phyloP scores from a whole-genome alignment of 2,888 invertebrate genomes.

The Cryptus armator region DNA sequence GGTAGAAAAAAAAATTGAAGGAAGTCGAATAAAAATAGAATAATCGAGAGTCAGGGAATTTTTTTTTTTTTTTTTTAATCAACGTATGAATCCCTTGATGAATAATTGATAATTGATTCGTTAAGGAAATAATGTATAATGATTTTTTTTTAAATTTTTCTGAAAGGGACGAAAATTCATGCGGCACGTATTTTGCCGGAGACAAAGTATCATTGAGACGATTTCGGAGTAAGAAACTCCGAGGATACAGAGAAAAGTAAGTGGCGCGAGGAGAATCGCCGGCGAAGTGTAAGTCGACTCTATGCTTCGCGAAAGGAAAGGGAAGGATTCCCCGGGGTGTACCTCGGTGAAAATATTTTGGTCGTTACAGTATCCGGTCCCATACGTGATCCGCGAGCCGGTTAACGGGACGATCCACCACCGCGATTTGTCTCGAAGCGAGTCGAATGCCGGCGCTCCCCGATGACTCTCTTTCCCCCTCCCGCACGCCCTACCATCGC shows the following conservation, averaged over 20 bases:
- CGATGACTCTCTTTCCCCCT: constrained; percentile 41
- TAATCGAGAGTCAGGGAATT: background rate
- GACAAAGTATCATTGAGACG: background rate
- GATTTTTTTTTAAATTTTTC: background rate
- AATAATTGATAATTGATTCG: background rate
- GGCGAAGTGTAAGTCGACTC: constrained; percentile 34
- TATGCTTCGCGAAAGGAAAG: constrained; percentile 4
- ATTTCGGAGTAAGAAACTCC: background rate
- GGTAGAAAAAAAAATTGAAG: too few species aligned
- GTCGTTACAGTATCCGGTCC: constrained; percentile 73
- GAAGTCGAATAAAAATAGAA: background rate
- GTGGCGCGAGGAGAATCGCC: constrained; percentile 37
- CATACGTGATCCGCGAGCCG: constrained; percentile 65
- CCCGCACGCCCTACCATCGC: constrained; percentile 20
- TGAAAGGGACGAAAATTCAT: background rate
- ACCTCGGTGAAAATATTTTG: constrained; percentile 74
- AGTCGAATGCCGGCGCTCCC: constrained; percentile 42
- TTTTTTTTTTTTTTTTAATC: background rate
- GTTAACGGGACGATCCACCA: constrained; percentile 53
- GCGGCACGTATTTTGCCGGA: background rate
- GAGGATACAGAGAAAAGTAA: constrained; percentile 52
- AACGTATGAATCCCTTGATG: background rate
- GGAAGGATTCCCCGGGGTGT: constrained; percentile 70
- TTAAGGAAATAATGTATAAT: background rate
- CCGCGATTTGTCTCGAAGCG: constrained; percentile 69